Percentiles rank a stretch among this genome's conserved stretches.
Evolutionary conservation across 1,140 invertebrate genomes (phyloP).

Genomic region (Trichoplusia ni): DNA sequence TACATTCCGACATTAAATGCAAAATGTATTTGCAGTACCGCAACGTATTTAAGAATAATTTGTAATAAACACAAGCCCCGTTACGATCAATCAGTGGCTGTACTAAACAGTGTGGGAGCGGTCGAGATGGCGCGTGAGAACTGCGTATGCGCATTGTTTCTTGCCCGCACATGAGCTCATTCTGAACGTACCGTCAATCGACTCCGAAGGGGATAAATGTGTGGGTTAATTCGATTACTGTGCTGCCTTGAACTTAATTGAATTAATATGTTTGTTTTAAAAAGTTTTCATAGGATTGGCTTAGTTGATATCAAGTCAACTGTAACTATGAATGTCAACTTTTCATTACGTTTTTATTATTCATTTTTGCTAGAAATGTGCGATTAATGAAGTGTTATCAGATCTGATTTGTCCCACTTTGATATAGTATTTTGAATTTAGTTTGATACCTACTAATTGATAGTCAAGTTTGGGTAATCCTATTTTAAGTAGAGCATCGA

Average conservation of each 20-base stretch:
- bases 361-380: too few relatives aligned
- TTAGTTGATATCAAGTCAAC: too few relatives aligned
- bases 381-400: too few relatives aligned
- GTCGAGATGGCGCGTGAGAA: conserved; percentile 59
- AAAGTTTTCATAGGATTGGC: neutral
- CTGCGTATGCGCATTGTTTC: conserved; percentile 50
- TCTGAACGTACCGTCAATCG: conserved; percentile 11
- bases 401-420: too few relatives aligned
- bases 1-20: too few relatives aligned
- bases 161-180: conserved; percentile 42
- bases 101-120: conserved; percentile 63
- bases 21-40: too few relatives aligned
- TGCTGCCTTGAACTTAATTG: neutral
- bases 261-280: neutral
- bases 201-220: neutral
- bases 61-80: conserved; percentile 53
- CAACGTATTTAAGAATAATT: conserved; percentile 43
- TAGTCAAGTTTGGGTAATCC: too few relatives aligned
- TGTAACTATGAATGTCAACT: too few relatives aligned
- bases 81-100: conserved; percentile 63
- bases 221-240: conserved; percentile 21
- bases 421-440: too few relatives aligned
- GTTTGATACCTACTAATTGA: too few relatives aligned
- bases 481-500: too few relatives aligned
- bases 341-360: too few relatives aligned